Conservation (phyloP, 1,140 invertebrate species). For the Palaemon carinicauda region DNA sequence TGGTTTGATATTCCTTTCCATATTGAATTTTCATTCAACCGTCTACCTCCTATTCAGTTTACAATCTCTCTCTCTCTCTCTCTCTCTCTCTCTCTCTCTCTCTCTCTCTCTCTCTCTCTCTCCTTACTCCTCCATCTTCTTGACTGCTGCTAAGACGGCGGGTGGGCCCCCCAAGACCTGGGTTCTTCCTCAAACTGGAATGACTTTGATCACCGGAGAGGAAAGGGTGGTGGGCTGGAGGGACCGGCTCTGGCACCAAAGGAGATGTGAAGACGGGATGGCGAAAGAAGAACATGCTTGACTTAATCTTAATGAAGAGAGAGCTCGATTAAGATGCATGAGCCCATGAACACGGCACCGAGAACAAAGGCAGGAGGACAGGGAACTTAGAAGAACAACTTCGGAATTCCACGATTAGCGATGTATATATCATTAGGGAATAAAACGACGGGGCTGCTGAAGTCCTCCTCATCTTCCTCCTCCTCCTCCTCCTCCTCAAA, state of each 20-base stretch:
- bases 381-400: not conserved
- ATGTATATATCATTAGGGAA: no score
- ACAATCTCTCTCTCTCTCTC: no score
- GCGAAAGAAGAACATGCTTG: conserved; percentile 52
- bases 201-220: conserved; percentile 51
- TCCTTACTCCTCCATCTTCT: not conserved
- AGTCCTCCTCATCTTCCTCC: no score
- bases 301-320: conserved; percentile 54
- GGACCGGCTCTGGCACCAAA: conserved; percentile 21
- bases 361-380: conserved; percentile 23
- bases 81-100: no score
- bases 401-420: not conserved
- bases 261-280: conserved; percentile 50
- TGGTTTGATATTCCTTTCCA: no score
- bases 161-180: conserved; percentile 21
- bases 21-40: no score
- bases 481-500: no score
- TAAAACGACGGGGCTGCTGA: no score
- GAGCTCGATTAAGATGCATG: conserved; percentile 54
- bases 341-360: conserved; percentile 31
- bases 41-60: no score
- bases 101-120: not conserved
- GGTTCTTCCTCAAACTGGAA: conserved; percentile 23
- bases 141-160: no score
- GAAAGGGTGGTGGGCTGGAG: conserved; percentile 35